Evolutionary conservation across 2,113 vertebrate genomes (phyloP), one percentile per base, ranked within the genome.

Genomic region (Ailurus styani): DNA sequence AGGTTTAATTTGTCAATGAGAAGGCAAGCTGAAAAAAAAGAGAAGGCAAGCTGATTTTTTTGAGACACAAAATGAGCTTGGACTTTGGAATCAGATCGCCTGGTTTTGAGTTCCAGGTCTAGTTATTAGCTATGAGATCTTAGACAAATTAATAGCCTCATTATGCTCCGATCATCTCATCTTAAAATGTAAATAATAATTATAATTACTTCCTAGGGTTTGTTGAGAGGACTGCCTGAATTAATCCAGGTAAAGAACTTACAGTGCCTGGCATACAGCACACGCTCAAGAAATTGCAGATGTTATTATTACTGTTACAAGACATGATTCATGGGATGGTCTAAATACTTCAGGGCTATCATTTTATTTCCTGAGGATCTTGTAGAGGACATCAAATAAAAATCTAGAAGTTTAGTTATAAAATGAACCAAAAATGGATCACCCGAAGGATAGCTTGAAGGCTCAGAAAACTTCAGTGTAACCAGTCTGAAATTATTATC

Each of bases 181-280:
- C 34, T 72, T 93, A 82, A 93, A 93, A 93, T 77, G 37, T 27
- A 93, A 79, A 87, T 91, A 82, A 93, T 91, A 81, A 89, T 78
- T 83, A 68, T 29, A 47, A 47, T 82, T 82, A 62, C 37, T 83
- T 96, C 91, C 87, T 34, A 57, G 34, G 15, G 18, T 55, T 89
- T 89, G 13, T 50, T 57, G 54, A 87, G 81, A 77, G 55, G 20
- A 34, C 15, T 55, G 77, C 34, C 78, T 88, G 27, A 37, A 95
- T 88, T 78, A 93, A 91, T 78, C 40, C 40, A 81, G 23, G 9
- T n/a, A 52, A 89, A 88, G 6, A 62, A 92, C 6, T 95, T 82
- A 47, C 8, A 42, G 31, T 55, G 40, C 34, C n/a, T 95, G 42
- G 34, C 45, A 57, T 79, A 42, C 34, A 54, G 81, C 8, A 78